Evolutionary conservation across 2,797 vertebrate genomes (phyloP), one percentile per base, ranked within the genome.

Genomic region (Apogon hyalosoma): DNA sequence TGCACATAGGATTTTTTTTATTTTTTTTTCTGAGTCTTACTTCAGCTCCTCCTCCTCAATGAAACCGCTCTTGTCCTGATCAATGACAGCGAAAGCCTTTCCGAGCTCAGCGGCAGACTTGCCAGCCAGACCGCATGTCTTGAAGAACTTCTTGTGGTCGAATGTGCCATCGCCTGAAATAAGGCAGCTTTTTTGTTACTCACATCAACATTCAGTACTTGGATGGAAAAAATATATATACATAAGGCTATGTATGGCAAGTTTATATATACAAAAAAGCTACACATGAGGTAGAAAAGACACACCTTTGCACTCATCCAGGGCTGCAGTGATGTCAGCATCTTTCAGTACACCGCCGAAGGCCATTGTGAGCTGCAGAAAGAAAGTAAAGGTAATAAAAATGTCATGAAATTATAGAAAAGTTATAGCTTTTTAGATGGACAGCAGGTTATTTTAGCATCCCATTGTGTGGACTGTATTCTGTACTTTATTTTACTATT

Each of bases 31-130:
- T 38, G 48, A 52, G 40, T 74, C 92, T 94, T 90, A 96, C 95
- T 93, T 94, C 65, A 95, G 77, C 87, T 95, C 94, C 0, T 95
- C 92, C 91, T 95, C 92, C 91, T 95, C 93, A 90, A 93, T 94
- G 89, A 92, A 95, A 75, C 91, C 94, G 1, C 90, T 95, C 63
- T 85, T 91, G 85, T 95, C 93, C 92, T 94, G 90, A 77, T 95
- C 94, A 66, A 92, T 90, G 89, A 95, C 89, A 52, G 3, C 14
- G 16, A 96, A 96, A 56, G 92, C 92, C 71, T 93, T 91, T 83
- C 88, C 82, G 18, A 95, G 73, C 0, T 96, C 91, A 0, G 93
- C 94, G 0, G 82, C 2, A 7, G 93, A 79, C 90, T 96, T 96
- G 85, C 61, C 36, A 13, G 88, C 69, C 87, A 97, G 87, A 33